Conservation (phyloP, 2,113 vertebrate genomes). For the Machaerirhynchus nigripectus region DNA sequence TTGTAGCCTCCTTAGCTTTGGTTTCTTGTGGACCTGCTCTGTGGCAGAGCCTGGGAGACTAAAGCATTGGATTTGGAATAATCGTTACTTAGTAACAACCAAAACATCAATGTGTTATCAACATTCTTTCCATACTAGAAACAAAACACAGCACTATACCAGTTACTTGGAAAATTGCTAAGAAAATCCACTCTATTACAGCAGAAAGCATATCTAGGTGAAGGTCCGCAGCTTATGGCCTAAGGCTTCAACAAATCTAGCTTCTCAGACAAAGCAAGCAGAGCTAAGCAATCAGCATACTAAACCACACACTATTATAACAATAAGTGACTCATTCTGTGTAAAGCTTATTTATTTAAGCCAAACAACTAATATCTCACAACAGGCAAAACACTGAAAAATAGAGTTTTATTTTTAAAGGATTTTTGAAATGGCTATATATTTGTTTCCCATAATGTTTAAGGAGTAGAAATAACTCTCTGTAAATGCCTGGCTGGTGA, state of each 20-base stretch:
- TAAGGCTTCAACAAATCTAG: neutral
- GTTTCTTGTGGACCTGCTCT: neutral
- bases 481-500: neutral
- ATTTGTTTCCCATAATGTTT: neutral
- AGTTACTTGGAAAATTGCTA: neutral
- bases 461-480: neutral
- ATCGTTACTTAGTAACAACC: neutral
- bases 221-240: neutral
- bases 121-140: neutral
- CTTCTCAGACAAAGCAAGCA: neutral
- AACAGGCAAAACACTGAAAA: neutral
- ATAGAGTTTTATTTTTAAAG: neutral
- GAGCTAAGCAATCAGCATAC: neutral
- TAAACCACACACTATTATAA: neutral
- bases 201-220: neutral
- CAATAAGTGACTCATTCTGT: neutral
- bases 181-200: neutral
- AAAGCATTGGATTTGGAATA: neutral
- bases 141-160: neutral
- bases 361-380: neutral
- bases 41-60: neutral
- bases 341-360: neutral
- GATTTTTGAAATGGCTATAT: neutral
- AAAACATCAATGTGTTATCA: neutral
- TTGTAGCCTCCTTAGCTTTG: neutral